phyloP scores from a whole-genome alignment of 1,140 invertebrate genomes.

The Nymphalis io region DNA sequence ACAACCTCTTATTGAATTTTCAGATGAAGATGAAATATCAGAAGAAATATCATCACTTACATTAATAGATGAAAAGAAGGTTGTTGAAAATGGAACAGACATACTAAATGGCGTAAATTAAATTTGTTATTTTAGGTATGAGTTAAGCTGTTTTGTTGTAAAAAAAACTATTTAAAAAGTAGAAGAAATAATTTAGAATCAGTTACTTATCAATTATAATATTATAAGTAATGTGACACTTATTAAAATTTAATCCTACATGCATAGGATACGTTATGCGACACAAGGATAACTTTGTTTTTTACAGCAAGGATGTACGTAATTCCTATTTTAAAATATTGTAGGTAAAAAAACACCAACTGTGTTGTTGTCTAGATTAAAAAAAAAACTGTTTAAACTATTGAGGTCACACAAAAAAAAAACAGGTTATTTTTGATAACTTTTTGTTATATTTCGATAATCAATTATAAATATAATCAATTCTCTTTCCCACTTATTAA shows the following conservation, averaged over 20 bases:
- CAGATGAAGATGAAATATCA: constrained; percentile 64
- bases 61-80: constrained; percentile 61
- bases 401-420: no score
- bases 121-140: background rate
- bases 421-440: no score
- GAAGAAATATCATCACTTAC: constrained; percentile 55
- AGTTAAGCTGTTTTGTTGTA: background rate
- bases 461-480: no score
- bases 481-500: no score
- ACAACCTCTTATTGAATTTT: constrained; percentile 28
- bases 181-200: background rate
- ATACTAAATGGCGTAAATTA: constrained; percentile 55
- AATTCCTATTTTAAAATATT: background rate
- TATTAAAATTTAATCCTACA: no score
- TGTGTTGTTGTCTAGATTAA: no score
- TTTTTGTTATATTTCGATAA: no score
- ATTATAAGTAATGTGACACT: background rate
- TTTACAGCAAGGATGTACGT: no score
- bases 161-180: background rate
- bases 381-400: no score
- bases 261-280: no score
- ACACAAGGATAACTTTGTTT: no score
- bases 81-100: constrained; percentile 61
- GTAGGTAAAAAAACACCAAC: no score
- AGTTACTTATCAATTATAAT: background rate